Base-by-base conservation (phyloP, 2,888 invertebrate species). In the Sinodicranocentrus sp. region DNA sequence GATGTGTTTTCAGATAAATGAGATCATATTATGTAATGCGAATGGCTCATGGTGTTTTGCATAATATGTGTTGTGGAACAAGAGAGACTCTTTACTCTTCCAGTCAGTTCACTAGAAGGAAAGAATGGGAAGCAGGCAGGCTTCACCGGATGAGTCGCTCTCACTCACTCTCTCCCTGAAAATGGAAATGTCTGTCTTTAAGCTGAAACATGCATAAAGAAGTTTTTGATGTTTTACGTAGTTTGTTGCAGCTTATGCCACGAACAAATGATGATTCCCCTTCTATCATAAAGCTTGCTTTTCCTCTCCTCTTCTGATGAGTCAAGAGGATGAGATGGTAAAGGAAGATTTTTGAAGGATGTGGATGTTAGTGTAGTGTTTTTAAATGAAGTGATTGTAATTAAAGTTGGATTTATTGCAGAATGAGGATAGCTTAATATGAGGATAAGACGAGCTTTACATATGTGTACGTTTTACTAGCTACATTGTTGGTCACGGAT, bases 1-100 rank as follows among this genome's bases (percentile, higher is more conserved):
- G 70, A 78, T 70, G 78, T 77, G 77, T 78, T 70, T 78, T 70
- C 59, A 70, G 70, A 70, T 59, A 78, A 78, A 78, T 70, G 78
- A 70, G 78, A 78, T 78, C 78, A 70, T 70, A 68, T 77, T 77
- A 70, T 52, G 68, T 78, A 78, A 78, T 78, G 61, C 48, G 78
- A 78, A 78, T 70, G 68, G 78, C 59, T 68, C 59, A 44, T 68
- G 77, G 61, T 78, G 61, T 78, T 78, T 78, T 78, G 78, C 78
- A 78, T 78, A 78, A 78, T 78, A 78, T 70, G 68, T 68, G 61
- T 78, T 61, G 23, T 78, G 68, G 61, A 70, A 78, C 67, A 70
- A 70, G 61, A 59, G 70, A 26, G 21, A 67, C 19, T 23, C 17
- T 54, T 54, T 25, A 21, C 52, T 39, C 21, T 13, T 44, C 44